Percentiles rank a stretch among this genome's conserved stretches.
These are phyloP conservation scores for Pomacea canaliculata DNA, from an alignment of 2,888 invertebrate species.

Conservation along the genomic window DNA sequence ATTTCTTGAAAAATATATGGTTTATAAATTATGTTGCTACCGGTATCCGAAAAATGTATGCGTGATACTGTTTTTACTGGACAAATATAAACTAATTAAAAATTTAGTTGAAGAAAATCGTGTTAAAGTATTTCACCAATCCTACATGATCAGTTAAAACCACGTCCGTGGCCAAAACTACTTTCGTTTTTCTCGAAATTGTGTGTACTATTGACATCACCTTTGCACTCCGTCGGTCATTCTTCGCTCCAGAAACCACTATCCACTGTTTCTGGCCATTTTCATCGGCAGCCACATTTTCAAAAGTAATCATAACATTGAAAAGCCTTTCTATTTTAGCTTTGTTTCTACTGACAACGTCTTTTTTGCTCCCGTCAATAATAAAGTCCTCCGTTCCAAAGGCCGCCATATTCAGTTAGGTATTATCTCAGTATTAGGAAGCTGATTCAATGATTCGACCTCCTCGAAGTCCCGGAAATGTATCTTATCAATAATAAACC, in stretches of 20 bases:
- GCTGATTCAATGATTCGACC: too few species aligned
- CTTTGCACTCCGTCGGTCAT: not conserved
- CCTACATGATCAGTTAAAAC: not conserved
- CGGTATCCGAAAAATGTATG: too few species aligned
- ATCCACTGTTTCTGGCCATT: not conserved
- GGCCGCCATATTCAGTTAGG: slow-evolving; percentile 7
- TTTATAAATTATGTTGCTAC: too few species aligned
- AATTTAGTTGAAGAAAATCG: not conserved
- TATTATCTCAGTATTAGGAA: too few species aligned
- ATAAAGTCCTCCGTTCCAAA: slow-evolving; percentile 20
- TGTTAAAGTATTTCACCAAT: not conserved
- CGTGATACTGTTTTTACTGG: too few species aligned
- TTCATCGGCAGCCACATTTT: not conserved
- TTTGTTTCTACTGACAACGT: not conserved
- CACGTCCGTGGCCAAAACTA: not conserved
- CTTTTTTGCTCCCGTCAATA: not conserved
- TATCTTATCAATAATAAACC: too few species aligned
- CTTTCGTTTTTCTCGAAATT: not conserved
- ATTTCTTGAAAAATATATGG: too few species aligned
- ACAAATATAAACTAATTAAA: too few species aligned
- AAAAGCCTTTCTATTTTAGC: not conserved
- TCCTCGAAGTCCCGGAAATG: too few species aligned
- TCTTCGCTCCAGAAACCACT: not conserved
- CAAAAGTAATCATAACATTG: not conserved
- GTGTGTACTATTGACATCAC: not conserved